A percentile compares a stretch with the other conserved stretches of the same genome.
Conservation (phyloP, 2,113 vertebrate genomes). For the Catagonus wagneri region DNA sequence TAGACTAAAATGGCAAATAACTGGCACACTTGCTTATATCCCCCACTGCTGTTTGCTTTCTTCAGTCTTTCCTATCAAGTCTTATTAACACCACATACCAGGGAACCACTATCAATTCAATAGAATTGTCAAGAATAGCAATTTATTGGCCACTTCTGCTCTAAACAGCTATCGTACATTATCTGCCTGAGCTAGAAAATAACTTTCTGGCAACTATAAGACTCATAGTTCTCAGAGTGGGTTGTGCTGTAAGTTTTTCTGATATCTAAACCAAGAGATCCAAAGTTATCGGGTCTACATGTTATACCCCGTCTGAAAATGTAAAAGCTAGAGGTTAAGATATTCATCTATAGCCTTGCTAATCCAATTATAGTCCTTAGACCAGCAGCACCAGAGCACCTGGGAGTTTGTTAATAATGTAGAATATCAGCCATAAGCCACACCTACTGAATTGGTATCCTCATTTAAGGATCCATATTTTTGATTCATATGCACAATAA, state of each 20-base stretch:
- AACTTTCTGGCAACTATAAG: background rate
- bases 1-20: background rate
- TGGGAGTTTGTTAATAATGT: background rate
- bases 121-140: background rate
- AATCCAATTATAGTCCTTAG: background rate
- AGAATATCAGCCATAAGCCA: background rate
- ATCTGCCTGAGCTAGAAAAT: background rate
- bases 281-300: background rate
- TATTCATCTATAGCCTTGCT: background rate
- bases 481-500: constrained; percentile 9
- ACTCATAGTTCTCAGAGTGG: background rate
- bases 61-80: background rate
- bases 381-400: background rate
- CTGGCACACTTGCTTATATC: background rate
- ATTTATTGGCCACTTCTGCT: background rate
- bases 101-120: background rate
- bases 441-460: background rate
- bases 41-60: background rate
- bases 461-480: background rate
- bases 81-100: background rate
- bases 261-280: background rate
- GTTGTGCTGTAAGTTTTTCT: background rate
- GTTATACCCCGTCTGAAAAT: background rate
- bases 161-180: background rate
- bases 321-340: background rate